Percentiles rank a stretch among this genome's conserved stretches.
Evolutionary conservation across 2,888 invertebrate species (phyloP).

Genomic region (Rhagonycha lutea): DNA sequence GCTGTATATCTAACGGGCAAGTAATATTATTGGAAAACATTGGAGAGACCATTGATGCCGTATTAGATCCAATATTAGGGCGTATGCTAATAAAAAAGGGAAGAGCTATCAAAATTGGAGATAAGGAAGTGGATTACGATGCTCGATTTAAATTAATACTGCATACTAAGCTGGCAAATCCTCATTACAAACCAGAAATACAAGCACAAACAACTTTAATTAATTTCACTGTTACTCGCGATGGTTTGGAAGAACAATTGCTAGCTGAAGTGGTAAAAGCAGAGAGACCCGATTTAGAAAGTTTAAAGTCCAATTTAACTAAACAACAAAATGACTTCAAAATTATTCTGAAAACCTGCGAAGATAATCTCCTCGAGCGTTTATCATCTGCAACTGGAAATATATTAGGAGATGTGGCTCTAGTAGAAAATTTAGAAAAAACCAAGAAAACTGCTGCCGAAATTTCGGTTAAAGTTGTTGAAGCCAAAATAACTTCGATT

Average conservation of each 20-base stretch:
- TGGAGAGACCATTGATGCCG: slow-evolving; percentile 86
- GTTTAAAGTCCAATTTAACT: slow-evolving; percentile 79
- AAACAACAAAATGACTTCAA: slow-evolving; percentile 94
- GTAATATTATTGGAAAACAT: slow-evolving; percentile 87
- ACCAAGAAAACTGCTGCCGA: slow-evolving; percentile 92
- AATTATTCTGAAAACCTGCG: slow-evolving; percentile 87
- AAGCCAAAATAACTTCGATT: slow-evolving; percentile 85
- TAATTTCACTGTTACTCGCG: slow-evolving; percentile 92
- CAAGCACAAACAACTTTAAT: slow-evolving; percentile 95
- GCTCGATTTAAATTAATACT: slow-evolving; percentile 80
- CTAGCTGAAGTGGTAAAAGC: slow-evolving; percentile 92
- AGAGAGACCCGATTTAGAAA: slow-evolving; percentile 89
- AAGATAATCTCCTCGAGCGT: slow-evolving; percentile 86
- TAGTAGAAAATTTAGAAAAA: slow-evolving; percentile 90
- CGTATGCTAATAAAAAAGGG: slow-evolving; percentile 89
- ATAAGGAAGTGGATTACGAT: slow-evolving; percentile 89
- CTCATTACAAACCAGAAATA: slow-evolving; percentile 96
- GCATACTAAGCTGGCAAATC: slow-evolving; percentile 93
- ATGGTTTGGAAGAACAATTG: slow-evolving; percentile 90
- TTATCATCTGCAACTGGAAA: slow-evolving; percentile 90
- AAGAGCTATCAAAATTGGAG: slow-evolving; percentile 80
- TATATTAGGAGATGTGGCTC: slow-evolving; percentile 85
- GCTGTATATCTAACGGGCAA: slow-evolving; percentile 66
- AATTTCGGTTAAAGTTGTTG: slow-evolving; percentile 83
- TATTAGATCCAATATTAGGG: slow-evolving; percentile 86